Conservation (phyloP, 2,113 vertebrate species). For the Dinomys branickii region DNA sequence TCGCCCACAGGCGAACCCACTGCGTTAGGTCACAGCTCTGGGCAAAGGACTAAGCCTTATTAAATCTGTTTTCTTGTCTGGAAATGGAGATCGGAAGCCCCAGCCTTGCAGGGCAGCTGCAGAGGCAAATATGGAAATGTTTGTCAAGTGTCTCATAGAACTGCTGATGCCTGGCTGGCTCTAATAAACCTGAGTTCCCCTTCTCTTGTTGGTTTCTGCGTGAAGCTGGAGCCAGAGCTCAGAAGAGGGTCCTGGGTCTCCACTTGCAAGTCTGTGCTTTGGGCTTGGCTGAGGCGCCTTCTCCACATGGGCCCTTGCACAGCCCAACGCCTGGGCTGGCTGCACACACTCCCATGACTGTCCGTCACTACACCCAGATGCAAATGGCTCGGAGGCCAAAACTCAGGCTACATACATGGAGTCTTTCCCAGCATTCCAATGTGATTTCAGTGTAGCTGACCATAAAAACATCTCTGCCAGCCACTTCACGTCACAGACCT, state of each 20-base stretch:
- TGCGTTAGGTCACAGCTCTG: neutral
- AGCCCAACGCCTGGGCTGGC: neutral
- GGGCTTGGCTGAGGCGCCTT: neutral
- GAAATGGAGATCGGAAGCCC: neutral
- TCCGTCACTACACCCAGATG: neutral
- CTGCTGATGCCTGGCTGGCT: neutral
- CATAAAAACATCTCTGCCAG: slow-evolving; percentile 56
- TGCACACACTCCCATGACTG: neutral
- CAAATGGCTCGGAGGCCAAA: slow-evolving; percentile 49
- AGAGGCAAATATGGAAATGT: neutral
- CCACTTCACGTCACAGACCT: slow-evolving; percentile 36
- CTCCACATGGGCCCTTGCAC: too few species aligned
- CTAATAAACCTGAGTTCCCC: neutral
- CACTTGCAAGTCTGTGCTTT: neutral
- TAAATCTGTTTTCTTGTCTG: neutral
- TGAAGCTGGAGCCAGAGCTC: neutral
- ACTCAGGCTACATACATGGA: slow-evolving; percentile 43
- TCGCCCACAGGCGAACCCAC: neutral
- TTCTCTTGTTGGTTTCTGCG: neutral
- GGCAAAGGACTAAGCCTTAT: neutral
- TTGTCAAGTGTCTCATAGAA: neutral
- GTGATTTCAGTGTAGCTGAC: neutral
- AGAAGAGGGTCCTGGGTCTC: neutral
- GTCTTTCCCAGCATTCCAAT: slow-evolving; percentile 46
- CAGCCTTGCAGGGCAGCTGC: neutral